Percentiles rank a stretch among this genome's conserved stretches.
Conservation (phyloP, 1,140 invertebrate genomes). For the Aporrectodea caliginosa region DNA sequence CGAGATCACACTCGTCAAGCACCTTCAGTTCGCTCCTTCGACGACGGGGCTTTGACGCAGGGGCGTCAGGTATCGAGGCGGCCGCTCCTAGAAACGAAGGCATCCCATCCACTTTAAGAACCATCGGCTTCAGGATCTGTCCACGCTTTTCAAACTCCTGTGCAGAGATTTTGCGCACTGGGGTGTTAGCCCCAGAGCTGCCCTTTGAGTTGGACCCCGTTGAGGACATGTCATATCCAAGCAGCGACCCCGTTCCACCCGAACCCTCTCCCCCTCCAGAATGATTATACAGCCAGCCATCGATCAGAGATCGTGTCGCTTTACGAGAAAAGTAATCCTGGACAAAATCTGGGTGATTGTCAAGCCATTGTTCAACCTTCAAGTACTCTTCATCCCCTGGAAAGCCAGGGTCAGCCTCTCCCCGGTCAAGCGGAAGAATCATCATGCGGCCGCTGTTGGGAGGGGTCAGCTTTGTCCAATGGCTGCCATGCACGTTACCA, state of each 20-base stretch:
- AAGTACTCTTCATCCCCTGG: conserved; percentile 43
- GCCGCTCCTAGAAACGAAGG: conserved; percentile 71
- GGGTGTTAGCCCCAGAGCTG: conserved; percentile 60
- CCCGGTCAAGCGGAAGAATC: conserved; percentile 3
- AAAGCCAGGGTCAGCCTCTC: conserved; percentile 14
- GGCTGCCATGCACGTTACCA: not conserved
- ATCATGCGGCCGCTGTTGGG: not conserved
- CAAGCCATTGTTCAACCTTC: conserved; percentile 69
- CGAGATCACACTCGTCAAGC: conserved; percentile 87
- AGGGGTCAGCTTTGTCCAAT: not conserved
- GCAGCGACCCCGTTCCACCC: conserved; percentile 43
- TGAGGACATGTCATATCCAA: conserved; percentile 33
- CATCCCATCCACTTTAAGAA: conserved; percentile 80
- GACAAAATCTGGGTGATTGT: conserved; percentile 91
- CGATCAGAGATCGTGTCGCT: conserved; percentile 82
- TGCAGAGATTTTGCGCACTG: conserved; percentile 89
- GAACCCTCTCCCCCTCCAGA: conserved; percentile 43
- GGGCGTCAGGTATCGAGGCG: conserved; percentile 45
- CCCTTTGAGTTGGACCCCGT: conserved; percentile 43
- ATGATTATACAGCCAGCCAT: conserved; percentile 69
- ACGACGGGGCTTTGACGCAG: conserved; percentile 35
- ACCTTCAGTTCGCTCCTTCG: conserved; percentile 74
- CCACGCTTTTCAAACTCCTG: conserved; percentile 91
- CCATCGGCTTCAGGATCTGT: conserved; percentile 76
- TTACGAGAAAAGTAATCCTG: conserved; percentile 93